phyloP scores from a whole-genome alignment of 2,888 invertebrate genomes.

The Tiphia femorata region DNA sequence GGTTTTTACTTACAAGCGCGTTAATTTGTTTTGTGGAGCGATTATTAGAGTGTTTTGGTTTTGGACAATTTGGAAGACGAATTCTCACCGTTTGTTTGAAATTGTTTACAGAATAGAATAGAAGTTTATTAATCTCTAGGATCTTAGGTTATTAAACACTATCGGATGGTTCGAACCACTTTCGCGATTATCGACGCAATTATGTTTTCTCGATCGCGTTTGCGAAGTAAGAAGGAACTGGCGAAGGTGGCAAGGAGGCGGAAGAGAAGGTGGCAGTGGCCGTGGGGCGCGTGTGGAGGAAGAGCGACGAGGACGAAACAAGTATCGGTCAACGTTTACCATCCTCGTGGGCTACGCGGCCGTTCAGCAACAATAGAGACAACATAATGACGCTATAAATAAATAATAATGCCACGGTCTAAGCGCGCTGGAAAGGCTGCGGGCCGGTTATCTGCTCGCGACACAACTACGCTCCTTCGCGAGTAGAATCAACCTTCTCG shows the following conservation, averaged over 20 bases:
- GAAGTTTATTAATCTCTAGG: no score
- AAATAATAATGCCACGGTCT: constrained; percentile 60
- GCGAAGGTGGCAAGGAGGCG: not conserved
- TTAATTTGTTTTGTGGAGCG: no score
- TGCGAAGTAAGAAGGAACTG: not conserved
- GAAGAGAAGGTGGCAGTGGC: not conserved
- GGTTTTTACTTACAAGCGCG: no score
- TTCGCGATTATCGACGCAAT: no score
- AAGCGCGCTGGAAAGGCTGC: constrained; percentile 44
- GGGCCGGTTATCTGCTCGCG: constrained; percentile 24
- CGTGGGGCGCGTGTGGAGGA: constrained; percentile 1
- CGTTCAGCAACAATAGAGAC: constrained; percentile 56
- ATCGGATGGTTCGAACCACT: no score
- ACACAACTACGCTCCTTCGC: no score
- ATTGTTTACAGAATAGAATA: no score
- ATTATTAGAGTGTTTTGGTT: no score
- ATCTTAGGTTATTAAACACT: no score
- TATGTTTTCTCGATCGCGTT: constrained; percentile 34
- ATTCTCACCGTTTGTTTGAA: no score
- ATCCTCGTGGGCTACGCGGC: constrained; percentile 35
- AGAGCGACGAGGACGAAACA: constrained; percentile 29
- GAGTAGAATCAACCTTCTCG: no score
- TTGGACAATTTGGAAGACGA: no score
- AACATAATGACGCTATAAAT: constrained; percentile 65
- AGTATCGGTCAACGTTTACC: constrained; percentile 44